Percentiles rank a stretch among this genome's conserved stretches.
Conservation (phyloP, 2,888 invertebrate genomes). For the Apodemia mormo region DNA sequence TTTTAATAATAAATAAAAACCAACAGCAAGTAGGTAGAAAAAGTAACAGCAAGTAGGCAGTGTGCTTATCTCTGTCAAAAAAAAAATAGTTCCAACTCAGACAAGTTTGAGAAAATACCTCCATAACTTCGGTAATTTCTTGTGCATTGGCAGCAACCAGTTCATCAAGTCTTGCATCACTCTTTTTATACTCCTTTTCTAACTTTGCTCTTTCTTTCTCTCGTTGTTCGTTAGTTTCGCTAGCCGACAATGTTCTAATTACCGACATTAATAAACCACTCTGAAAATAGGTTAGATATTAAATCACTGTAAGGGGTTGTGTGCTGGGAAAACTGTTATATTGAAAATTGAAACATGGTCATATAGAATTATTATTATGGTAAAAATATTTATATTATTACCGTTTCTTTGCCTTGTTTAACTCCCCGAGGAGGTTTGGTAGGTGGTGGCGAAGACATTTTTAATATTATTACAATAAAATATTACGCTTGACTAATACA, state of each 20-base stretch:
- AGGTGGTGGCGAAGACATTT: slow-evolving; percentile 86
- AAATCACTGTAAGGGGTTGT: too few species aligned
- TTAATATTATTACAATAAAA: slow-evolving; percentile 28
- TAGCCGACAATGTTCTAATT: slow-evolving; percentile 95
- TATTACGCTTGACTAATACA: neutral
- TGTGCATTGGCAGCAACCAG: slow-evolving; percentile 93
- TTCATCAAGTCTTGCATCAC: slow-evolving; percentile 94
- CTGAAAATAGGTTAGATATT: slow-evolving; percentile 61
- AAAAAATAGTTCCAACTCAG: neutral
- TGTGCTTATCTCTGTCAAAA: too few species aligned
- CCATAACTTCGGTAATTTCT: slow-evolving; percentile 92
- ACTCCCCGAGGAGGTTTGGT: slow-evolving; percentile 93
- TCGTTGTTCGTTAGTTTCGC: slow-evolving; percentile 95
- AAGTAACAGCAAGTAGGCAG: too few species aligned
- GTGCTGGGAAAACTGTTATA: too few species aligned
- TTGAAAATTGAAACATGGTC: neutral
- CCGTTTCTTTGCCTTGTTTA: slow-evolving; percentile 93
- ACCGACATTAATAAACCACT: slow-evolving; percentile 96
- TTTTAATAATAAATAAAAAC: too few species aligned
- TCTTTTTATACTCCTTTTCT: slow-evolving; percentile 95
- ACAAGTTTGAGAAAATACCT: slow-evolving; percentile 54
- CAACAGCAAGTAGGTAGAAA: too few species aligned
- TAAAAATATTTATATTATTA: slow-evolving; percentile 55
- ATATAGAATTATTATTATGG: neutral
- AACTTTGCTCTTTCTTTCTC: slow-evolving; percentile 96